Conservation (phyloP, 2,797 vertebrate genomes). For the Myripristis murdjan region DNA sequence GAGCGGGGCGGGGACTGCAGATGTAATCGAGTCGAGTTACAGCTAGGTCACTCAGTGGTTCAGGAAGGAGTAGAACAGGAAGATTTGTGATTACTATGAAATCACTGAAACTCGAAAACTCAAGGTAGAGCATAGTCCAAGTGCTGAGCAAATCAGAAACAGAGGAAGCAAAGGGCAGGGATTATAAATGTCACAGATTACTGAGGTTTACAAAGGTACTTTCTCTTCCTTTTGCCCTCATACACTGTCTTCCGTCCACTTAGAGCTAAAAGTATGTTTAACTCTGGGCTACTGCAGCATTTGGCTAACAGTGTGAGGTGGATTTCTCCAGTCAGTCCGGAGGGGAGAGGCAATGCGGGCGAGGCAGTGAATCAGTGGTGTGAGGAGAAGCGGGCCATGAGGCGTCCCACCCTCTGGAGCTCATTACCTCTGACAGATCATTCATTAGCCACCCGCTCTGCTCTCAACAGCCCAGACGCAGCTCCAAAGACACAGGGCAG, state of each 20-base stretch:
- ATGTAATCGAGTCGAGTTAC: constrained; percentile 22
- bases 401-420: constrained; percentile 69
- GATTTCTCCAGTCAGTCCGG: constrained; percentile 50
- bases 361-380: constrained; percentile 54
- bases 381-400: constrained; percentile 70
- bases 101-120: constrained; percentile 44
- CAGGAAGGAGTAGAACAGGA: constrained; percentile 11
- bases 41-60: constrained; percentile 31
- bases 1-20: constrained; percentile 40
- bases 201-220: constrained; percentile 8
- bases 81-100: constrained; percentile 33
- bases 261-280: constrained; percentile 14
- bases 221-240: constrained; percentile 9
- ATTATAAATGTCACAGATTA: constrained; percentile 52
- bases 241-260: constrained; percentile 4
- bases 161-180: constrained; percentile 29
- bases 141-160: constrained; percentile 46
- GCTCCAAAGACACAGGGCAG: constrained; percentile 75
- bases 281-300: not conserved
- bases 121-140: constrained; percentile 65
- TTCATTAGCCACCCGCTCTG: constrained; percentile 85
- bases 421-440: constrained; percentile 87
- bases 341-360: constrained; percentile 25
- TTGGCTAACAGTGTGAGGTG: constrained; percentile 35
- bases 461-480: constrained; percentile 79